Evolutionary conservation across 1,140 invertebrate species (phyloP), one percentile per base, ranked within the genome.

Genomic region (Drosophila biarmipes): DNA sequence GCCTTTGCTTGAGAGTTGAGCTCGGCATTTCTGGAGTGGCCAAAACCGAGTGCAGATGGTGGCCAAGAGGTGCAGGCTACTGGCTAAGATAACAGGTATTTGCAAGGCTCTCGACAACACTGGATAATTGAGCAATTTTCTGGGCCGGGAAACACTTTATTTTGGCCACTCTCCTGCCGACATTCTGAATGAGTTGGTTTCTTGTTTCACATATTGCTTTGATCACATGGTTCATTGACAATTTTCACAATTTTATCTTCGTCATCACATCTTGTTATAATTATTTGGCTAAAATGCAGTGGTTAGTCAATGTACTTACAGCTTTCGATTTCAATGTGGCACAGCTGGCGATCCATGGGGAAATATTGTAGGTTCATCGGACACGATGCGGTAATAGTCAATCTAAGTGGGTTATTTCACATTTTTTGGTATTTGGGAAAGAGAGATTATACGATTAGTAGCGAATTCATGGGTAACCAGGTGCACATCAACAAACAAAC

Each of bases 291-390:
- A 35, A 43, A 61, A 14, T 24, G 27, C 21, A 27, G 35, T 58
- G 37, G 14, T 37, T 54, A 45, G 48, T 61, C 49, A 84, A 86
- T 90, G 91, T 95, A 97, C 98, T 98, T 96, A 98, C 97, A 99
- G 94, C 97, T 98, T 95, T 99, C 98, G 80, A 99, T 98, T 94
- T 99, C 98, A 91, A 99, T 97, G 92, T 98, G 96, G 94, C 98
- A 99, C 74, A 98, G 93, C 93, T 99, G 98, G 91, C 97, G 95
- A 93, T 99, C 98, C 97, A 99, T 98, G 6, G 98, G 98, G 93
- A 99, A 99, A 93, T 98, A 98, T 92, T 98, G 97, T 67, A 99
- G 95, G 93, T 98, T 97, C 98, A 99, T 99, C 27, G 98, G 98
- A 94, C 98, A 99, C 81, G 97, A 98, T 78, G 98, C 97, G 63